Conservation (phyloP, 2,113 vertebrate genomes). For the Peromyscus maniculatus region DNA sequence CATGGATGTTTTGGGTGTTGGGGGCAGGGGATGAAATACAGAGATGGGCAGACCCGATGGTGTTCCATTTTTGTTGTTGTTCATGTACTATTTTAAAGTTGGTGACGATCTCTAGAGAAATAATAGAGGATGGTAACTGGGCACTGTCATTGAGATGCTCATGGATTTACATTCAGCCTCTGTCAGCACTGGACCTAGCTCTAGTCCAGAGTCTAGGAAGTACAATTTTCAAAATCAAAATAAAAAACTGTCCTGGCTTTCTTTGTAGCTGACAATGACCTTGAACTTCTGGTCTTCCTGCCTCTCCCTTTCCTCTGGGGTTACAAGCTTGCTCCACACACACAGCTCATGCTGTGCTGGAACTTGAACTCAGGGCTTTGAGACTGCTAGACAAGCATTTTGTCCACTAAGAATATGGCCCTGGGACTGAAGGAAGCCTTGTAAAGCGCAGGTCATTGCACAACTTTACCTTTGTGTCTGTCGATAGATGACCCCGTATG, state of each 20-base stretch:
- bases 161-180: background rate
- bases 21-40: background rate
- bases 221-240: background rate
- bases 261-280: background rate
- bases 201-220: background rate
- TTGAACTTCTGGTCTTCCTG: background rate
- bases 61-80: background rate
- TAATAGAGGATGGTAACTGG: background rate
- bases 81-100: background rate
- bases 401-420: background rate
- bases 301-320: background rate
- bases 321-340: background rate
- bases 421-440: background rate
- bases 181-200: background rate
- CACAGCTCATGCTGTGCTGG: background rate
- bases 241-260: no score
- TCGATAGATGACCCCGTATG: background rate
- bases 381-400: background rate
- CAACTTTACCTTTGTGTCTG: background rate
- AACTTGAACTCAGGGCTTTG: background rate
- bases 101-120: background rate
- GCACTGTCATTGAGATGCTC: background rate
- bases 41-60: background rate
- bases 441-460: background rate
- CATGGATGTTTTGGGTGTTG: background rate